Base-by-base conservation (phyloP, 1,140 invertebrate species). In the Drosophila bipectinata region DNA sequence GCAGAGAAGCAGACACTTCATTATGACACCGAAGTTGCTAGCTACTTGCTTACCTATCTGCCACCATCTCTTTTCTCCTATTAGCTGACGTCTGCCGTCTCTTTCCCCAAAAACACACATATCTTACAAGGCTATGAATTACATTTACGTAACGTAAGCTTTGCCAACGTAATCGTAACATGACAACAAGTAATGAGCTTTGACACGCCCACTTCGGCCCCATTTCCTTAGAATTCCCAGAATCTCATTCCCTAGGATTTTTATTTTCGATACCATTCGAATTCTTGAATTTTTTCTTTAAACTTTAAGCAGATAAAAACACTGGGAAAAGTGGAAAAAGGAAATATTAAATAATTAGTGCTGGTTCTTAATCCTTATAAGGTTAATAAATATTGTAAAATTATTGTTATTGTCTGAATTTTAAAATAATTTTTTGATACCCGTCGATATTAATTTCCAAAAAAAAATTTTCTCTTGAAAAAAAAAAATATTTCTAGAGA, bases 161-260 rank as follows among this genome's bases (percentile, higher is more conserved):
- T 51, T 71, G 48, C 61, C 52, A 75, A 76, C 78, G 59, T 85
- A 84, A 84, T 83, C 79, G 71, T 66, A 76, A 79, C 61, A 79
- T 63, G 80, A 79, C 58, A 79, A 84, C 77, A 81, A 77, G 72
- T 85, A 85, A 85, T 84, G 73, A 84, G 78, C 69, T 57, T 63
- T 71, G 41, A 49, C 77, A 54, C 48, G 52, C 49, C 39, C 24
- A 4, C 21, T 7, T 26, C 28, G 24, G 37, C 12, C 10, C 39
- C 34, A 26, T 57, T 30, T 32, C 14, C 10, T 12, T 24, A 28
- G 5, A 28, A 28, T 28, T 28, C 26, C 5, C 5, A 28, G 5
- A 28, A 28, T 6, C 26, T 28, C 26, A n/a, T 56, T 14, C 37
- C 10, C 34, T 34, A 21, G 41, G 14, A 32, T 32, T 32, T 9